Evolutionary conservation across 64 coral and sea anemone genomes (phyloP).

Genomic region (Porites lutea): DNA sequence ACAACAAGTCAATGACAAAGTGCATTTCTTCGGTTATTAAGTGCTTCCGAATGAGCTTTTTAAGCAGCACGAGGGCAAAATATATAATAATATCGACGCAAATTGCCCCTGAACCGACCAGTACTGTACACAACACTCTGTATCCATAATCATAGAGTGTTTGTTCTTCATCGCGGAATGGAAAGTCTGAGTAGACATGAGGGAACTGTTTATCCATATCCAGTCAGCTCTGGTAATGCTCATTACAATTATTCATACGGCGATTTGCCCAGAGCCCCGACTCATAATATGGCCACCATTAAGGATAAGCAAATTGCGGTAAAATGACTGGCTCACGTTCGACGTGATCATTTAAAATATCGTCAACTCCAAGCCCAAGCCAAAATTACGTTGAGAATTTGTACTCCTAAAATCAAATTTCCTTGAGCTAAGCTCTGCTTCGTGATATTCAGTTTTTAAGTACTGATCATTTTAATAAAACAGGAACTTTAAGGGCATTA

Average conservation of each 20-base stretch:
- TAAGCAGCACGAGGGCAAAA: conserved; percentile 37
- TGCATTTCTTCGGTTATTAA: conserved; percentile 67
- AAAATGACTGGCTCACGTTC: not conserved
- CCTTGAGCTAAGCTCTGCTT: too few relatives aligned
- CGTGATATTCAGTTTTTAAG: too few relatives aligned
- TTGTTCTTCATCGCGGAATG: conserved; percentile 5
- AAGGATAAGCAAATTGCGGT: not conserved
- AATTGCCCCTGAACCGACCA: conserved; percentile 66
- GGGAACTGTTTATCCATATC: conserved; percentile 12
- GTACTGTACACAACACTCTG: conserved; percentile 56
- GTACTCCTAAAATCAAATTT: too few relatives aligned
- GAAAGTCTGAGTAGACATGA: not conserved
- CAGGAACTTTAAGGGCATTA: too few relatives aligned
- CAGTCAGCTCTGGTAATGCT: too few relatives aligned
- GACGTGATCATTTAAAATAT: not conserved
- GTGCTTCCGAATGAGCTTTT: conserved; percentile 52
- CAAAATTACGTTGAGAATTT: too few relatives aligned
- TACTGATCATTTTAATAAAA: too few relatives aligned
- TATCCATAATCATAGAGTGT: conserved; percentile 69
- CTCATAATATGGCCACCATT: not conserved
- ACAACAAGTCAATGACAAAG: conserved; percentile 73
- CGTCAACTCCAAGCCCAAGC: too few relatives aligned
- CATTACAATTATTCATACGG: not conserved
- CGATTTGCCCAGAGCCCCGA: too few relatives aligned
- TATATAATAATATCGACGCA: conserved; percentile 63